Evolutionary conservation across 64 coral and sea anemone genomes (phyloP).

Genomic region (Montipora capricornis): DNA sequence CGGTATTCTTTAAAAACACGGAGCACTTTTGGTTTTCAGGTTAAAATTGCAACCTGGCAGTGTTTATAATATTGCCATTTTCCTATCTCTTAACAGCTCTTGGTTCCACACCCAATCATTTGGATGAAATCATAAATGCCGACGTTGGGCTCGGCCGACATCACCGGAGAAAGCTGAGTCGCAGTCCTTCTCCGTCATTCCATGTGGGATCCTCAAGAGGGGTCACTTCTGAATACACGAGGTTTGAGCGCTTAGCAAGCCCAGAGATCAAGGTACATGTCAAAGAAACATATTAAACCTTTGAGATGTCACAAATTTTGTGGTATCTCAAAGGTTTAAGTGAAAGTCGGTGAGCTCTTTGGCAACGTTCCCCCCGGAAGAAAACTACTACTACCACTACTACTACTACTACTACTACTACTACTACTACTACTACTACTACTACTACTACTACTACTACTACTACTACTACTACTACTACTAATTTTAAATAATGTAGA

Average conservation of each 20-base stretch:
- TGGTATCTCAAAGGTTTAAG: too few relatives aligned
- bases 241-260: conserved; percentile 1
- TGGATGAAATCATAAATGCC: conserved; percentile 74
- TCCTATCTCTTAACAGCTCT: conserved; percentile 44
- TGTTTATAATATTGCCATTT: neutral
- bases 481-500: too few relatives aligned
- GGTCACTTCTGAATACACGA: conserved; percentile 16
- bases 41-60: neutral
- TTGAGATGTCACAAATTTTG: too few relatives aligned
- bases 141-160: conserved; percentile 69
- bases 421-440: too few relatives aligned
- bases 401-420: too few relatives aligned
- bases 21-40: neutral
- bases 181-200: conserved; percentile 62
- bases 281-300: too few relatives aligned
- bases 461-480: too few relatives aligned
- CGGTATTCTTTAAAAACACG: too few relatives aligned
- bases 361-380: too few relatives aligned
- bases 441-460: too few relatives aligned
- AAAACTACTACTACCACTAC: too few relatives aligned
- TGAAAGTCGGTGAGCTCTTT: too few relatives aligned
- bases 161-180: conserved; percentile 56
- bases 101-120: conserved; percentile 67
- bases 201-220: conserved; percentile 36
- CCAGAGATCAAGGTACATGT: conserved; percentile 38